Conservation (phyloP, 2,113 vertebrate genomes). For the Hypocryptadius cinnamomeus region DNA sequence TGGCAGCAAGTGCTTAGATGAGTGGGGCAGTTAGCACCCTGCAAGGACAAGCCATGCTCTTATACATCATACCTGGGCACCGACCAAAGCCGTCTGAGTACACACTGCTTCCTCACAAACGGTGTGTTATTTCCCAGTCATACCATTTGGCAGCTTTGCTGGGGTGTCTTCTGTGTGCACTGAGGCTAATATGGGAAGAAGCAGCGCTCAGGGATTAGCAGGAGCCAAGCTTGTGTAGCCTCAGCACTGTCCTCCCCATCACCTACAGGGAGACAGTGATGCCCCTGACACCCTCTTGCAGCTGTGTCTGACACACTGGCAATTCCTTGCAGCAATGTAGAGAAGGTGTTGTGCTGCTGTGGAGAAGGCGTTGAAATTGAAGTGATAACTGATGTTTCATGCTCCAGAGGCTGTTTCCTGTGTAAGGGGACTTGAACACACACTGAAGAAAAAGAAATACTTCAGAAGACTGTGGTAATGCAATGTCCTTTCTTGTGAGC, state of each 20-base stretch:
- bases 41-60: not conserved
- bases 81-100: not conserved
- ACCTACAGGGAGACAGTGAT: not conserved
- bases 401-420: not conserved
- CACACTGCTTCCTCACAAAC: not conserved
- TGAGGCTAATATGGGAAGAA: not conserved
- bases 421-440: not conserved
- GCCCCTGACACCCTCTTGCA: not conserved
- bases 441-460: not conserved
- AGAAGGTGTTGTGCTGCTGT: not conserved
- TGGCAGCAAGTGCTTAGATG: not conserved
- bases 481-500: not conserved
- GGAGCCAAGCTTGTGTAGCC: not conserved
- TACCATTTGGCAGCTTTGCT: not conserved
- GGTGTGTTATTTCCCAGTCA: not conserved
- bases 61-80: not conserved
- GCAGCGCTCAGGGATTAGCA: not conserved
- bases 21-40: not conserved
- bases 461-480: not conserved
- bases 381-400: not conserved
- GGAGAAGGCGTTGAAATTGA: not conserved
- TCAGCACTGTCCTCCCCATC: not conserved
- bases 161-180: not conserved
- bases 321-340: not conserved
- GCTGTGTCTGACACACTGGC: not conserved